Conservation (phyloP, 1,140 invertebrate genomes). For the Leptopilina boulardi region DNA sequence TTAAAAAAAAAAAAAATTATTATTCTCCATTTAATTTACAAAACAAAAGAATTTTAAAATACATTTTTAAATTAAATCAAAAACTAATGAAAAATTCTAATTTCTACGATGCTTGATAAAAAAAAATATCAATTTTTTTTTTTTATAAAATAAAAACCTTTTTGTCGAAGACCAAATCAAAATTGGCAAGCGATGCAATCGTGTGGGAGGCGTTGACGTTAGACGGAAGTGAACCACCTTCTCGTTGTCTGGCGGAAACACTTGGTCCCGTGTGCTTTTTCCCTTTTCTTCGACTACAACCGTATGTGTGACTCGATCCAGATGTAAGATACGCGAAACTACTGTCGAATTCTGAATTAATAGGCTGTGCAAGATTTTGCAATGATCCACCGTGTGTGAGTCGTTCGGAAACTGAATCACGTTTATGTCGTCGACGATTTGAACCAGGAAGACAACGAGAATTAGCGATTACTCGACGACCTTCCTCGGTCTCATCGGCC, state of each 20-base stretch:
- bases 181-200: slow-evolving; percentile 69
- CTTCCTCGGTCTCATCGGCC: slow-evolving; percentile 77
- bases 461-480: slow-evolving; percentile 67
- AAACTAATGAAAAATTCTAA: not conserved
- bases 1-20: slow-evolving; percentile 51
- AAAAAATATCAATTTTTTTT: too few species aligned
- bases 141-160: too few species aligned
- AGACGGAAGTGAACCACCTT: slow-evolving; percentile 81
- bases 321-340: slow-evolving; percentile 69
- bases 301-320: slow-evolving; percentile 70
- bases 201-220: slow-evolving; percentile 78
- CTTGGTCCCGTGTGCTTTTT: slow-evolving; percentile 70
- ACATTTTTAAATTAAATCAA: too few species aligned
- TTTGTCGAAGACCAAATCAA: slow-evolving; percentile 71
- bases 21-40: not conserved
- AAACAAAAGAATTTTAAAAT: too few species aligned
- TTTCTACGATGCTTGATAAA: too few species aligned
- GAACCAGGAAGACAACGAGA: slow-evolving; percentile 69
- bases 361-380: slow-evolving; percentile 77
- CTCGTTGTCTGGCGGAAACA: slow-evolving; percentile 80
- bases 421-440: slow-evolving; percentile 72
- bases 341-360: slow-evolving; percentile 71
- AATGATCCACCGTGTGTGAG: slow-evolving; percentile 78
- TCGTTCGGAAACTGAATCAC: slow-evolving; percentile 76
- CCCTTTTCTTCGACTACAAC: slow-evolving; percentile 64